Evolutionary conservation across 2,113 vertebrate genomes (phyloP).

Genomic region (Centropus unirufus): DNA sequence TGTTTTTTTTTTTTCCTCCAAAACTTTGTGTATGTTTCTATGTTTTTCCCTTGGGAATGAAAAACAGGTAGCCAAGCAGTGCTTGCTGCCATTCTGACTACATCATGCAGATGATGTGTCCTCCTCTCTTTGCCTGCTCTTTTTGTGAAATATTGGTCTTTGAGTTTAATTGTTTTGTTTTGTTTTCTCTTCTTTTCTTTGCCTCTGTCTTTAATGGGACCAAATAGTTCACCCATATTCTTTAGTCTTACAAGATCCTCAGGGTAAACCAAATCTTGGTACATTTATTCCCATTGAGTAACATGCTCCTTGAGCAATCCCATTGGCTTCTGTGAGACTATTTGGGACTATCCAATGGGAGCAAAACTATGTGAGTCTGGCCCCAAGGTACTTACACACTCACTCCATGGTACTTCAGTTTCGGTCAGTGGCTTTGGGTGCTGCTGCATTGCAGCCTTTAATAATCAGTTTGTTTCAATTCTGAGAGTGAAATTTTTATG

Average conservation of each 20-base stretch:
- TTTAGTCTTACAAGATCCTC: slow-evolving; percentile 15
- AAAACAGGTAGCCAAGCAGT: not conserved
- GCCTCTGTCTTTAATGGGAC: not conserved
- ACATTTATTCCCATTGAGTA: slow-evolving; percentile 41
- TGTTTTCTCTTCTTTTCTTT: slow-evolving; percentile 53
- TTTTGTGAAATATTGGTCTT: slow-evolving; percentile 7
- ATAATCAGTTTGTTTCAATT: slow-evolving; percentile 44
- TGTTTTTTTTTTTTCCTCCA: not conserved
- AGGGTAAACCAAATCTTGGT: slow-evolving; percentile 50
- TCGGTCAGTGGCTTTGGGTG: slow-evolving; percentile 33
- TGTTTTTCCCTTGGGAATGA: not conserved
- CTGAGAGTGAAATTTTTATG: slow-evolving; percentile 19
- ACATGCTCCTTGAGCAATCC: slow-evolving; percentile 55
- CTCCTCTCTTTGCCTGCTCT: not conserved
- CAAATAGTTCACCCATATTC: not conserved
- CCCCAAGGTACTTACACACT: slow-evolving; percentile 42
- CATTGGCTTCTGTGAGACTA: not conserved
- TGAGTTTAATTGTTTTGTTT: slow-evolving; percentile 59
- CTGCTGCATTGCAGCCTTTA: slow-evolving; percentile 44
- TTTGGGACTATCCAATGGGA: slow-evolving; percentile 53
- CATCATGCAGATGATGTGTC: not conserved
- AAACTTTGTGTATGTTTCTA: not conserved
- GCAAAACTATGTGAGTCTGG: slow-evolving; percentile 45
- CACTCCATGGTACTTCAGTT: slow-evolving; percentile 8
- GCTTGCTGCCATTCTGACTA: not conserved